These are phyloP conservation scores for Chaetodon trifascialis DNA, from an alignment of 2,113 vertebrate genomes.

Conservation along the genomic window DNA sequence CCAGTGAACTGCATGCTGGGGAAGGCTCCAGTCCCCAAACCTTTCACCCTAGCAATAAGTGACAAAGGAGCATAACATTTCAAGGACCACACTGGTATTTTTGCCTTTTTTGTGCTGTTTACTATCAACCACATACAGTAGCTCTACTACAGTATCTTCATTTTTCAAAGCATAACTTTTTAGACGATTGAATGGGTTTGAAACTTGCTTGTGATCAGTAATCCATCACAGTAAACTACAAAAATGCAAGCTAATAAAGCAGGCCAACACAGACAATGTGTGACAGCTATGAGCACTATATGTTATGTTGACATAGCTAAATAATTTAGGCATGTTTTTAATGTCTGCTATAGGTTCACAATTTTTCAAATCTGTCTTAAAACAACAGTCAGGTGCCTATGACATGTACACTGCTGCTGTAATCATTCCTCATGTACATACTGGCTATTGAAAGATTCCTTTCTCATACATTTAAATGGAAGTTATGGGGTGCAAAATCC, in stretches of 20 bases:
- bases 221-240: neutral
- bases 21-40: neutral
- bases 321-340: neutral
- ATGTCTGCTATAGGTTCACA: too few relatives aligned
- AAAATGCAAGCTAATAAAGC: neutral
- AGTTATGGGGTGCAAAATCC: too few relatives aligned
- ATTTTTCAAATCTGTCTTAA: too few relatives aligned
- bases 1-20: constrained; percentile 5
- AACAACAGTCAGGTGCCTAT: too few relatives aligned
- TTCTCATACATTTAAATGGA: too few relatives aligned
- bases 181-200: neutral
- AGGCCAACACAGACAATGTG: neutral
- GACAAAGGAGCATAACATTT: neutral
- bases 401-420: too few relatives aligned
- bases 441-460: too few relatives aligned
- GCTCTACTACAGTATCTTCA: neutral
- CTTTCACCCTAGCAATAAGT: neutral
- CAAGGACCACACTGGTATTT: constrained; percentile 15
- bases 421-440: too few relatives aligned
- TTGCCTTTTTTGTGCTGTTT: neutral
- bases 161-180: neutral
- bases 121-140: neutral
- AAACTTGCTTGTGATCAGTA: neutral
- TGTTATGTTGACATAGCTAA: neutral
- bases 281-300: neutral